Evolutionary conservation across 2,797 vertebrate genomes (phyloP), one percentile per base, ranked within the genome.

Genomic region (Squalus acanthias): DNA sequence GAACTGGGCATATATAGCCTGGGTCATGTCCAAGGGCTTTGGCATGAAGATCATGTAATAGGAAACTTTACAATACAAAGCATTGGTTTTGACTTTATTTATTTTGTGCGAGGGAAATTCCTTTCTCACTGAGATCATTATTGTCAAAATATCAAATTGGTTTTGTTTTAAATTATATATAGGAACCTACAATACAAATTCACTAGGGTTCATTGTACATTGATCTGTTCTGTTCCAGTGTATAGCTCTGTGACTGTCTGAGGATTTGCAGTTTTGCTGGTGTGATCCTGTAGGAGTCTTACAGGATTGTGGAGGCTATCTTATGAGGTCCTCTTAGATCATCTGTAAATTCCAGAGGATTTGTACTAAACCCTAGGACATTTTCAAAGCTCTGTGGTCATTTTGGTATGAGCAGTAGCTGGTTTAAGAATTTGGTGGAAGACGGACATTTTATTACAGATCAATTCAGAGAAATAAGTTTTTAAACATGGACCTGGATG

Each of bases 311-410:
- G 33, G 13, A 92, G 33, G 29, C 60, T 92, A 33, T n/a, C 33
- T n/a, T 92, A 92, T 20, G 60, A 67, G 17, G 60, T 15, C 60
- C 17, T 39, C 33, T 92, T 92, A 39, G 60, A 92, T 92, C 60
- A 63, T 92, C 33, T 92, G 57, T 92, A 65, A 65, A 92, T 92
- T 92, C 89, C 60, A 65, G 13, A 92, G 33, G 60, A 65, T 92
- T 92, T 92, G 89, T 22, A 92, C 89, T 65, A 92, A 92, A 92
- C 60, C 60, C 89, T 92, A 63, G 17, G 3, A 92, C 57, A 65
- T 12, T 92, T 92, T 92, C 63, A 92, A 67, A 92, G 89, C 15
- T 67, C 89, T 67, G 89, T n/a, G 89, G 63, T 60, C 33, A 65
- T 92, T 92, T 92, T 39, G 63, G 60, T 20, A 8, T 65, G 89